phyloP scores from a whole-genome alignment of 2,888 invertebrate species.

The Phaedon cochleariae region DNA sequence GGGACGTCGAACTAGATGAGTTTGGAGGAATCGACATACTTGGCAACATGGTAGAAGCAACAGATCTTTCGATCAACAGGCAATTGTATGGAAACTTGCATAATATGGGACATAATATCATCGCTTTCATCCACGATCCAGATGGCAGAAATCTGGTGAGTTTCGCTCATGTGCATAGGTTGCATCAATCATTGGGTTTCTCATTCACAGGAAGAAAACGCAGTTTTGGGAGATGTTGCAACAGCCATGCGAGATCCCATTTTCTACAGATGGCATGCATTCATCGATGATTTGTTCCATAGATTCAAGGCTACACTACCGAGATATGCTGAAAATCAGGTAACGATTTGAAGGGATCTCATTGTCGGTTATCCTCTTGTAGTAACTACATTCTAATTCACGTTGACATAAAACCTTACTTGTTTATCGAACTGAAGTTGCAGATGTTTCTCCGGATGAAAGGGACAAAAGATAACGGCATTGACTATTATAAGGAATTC shows the following conservation, averaged over 20 bases:
- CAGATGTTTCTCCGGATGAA: no score
- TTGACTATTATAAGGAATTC: no score
- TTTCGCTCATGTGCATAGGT: background rate
- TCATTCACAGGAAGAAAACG: background rate
- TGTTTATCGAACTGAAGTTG: no score
- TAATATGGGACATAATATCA: constrained; percentile 82
- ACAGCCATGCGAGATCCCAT: constrained; percentile 89
- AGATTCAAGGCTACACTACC: constrained; percentile 75
- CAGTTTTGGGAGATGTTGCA: constrained; percentile 82
- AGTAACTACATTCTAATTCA: no score
- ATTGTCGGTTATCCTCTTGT: no score
- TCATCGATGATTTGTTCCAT: constrained; percentile 80
- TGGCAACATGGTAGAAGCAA: constrained; percentile 82
- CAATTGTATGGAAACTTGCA: constrained; percentile 81
- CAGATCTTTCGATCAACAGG: constrained; percentile 74
- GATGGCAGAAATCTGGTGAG: constrained; percentile 76
- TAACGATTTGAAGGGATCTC: constrained; percentile 52
- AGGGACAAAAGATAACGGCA: no score
- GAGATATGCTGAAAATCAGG: constrained; percentile 69
- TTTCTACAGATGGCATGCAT: constrained; percentile 87
- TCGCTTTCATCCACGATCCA: constrained; percentile 82
- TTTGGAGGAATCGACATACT: constrained; percentile 78
- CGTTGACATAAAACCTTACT: no score
- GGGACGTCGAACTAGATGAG: constrained; percentile 67
- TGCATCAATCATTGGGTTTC: no score